Percentiles rank a stretch among this genome's conserved stretches.
Conservation (phyloP, 1,140 invertebrate genomes). For the Drosophila ironensis region DNA sequence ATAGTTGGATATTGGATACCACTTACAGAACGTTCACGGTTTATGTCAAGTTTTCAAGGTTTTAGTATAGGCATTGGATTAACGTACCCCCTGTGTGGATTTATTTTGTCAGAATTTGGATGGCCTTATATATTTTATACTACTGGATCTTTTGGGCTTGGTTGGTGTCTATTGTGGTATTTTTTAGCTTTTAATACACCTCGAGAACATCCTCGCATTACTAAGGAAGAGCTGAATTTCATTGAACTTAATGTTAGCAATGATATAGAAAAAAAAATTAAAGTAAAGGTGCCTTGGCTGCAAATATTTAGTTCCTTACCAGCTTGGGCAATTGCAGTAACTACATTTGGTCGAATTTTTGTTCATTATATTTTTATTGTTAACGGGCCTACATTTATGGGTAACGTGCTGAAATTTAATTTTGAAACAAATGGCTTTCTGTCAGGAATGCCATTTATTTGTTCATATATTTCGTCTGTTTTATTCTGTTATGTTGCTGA, state of each 20-base stretch:
- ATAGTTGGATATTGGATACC: constrained; percentile 93
- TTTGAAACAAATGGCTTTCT: constrained; percentile 88
- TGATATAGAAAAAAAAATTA: constrained; percentile 80
- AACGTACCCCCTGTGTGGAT: constrained; percentile 88
- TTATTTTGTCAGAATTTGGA: constrained; percentile 86
- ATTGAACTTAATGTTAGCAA: constrained; percentile 86
- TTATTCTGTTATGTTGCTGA: constrained; percentile 88
- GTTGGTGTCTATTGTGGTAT: constrained; percentile 88
- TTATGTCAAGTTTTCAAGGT: constrained; percentile 90
- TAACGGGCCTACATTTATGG: constrained; percentile 88
- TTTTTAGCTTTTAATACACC: constrained; percentile 89
- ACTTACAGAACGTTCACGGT: constrained; percentile 88
- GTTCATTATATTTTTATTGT: constrained; percentile 89
- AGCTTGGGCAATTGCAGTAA: constrained; percentile 91
- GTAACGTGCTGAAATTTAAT: constrained; percentile 86
- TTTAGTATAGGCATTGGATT: constrained; percentile 89
- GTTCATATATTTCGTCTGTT: constrained; percentile 87
- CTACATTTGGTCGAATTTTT: constrained; percentile 89
- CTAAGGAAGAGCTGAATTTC: constrained; percentile 86
- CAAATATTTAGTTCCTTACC: constrained; percentile 89
- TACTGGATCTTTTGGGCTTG: constrained; percentile 86
- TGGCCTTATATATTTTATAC: constrained; percentile 88
- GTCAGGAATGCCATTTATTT: constrained; percentile 87
- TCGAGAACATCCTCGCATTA: constrained; percentile 88
- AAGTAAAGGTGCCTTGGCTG: constrained; percentile 87